Conservation (phyloP, 2,113 vertebrate genomes). For the Trichomycterus rosablanca region DNA sequence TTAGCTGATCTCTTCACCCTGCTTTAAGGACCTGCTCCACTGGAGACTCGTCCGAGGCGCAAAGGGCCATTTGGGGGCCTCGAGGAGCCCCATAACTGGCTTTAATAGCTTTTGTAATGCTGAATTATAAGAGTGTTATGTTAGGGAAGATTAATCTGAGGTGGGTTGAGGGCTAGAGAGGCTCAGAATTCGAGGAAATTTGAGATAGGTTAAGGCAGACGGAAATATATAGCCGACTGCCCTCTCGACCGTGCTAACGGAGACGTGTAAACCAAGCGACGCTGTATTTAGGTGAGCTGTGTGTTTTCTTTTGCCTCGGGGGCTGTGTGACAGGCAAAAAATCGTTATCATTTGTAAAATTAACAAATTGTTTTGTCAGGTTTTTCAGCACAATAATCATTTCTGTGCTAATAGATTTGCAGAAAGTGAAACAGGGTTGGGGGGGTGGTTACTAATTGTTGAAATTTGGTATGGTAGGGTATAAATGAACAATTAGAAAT, state of each 20-base stretch:
- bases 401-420: slow-evolving; percentile 69
- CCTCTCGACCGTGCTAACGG: slow-evolving; percentile 55
- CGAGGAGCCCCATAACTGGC: slow-evolving; percentile 42
- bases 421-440: slow-evolving; percentile 51
- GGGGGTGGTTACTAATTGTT: neutral
- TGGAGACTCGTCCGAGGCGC: slow-evolving; percentile 63
- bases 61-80: slow-evolving; percentile 63
- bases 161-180: slow-evolving; percentile 59
- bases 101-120: slow-evolving; percentile 75
- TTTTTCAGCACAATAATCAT: slow-evolving; percentile 67
- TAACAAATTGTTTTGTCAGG: slow-evolving; percentile 76
- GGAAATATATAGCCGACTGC: slow-evolving; percentile 65
- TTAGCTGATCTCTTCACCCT: slow-evolving; percentile 75
- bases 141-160: slow-evolving; percentile 78
- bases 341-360: slow-evolving; percentile 79
- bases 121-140: slow-evolving; percentile 74
- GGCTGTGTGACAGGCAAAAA: slow-evolving; percentile 58
- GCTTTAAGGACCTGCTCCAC: slow-evolving; percentile 73
- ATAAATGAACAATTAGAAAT: neutral
- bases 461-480: neutral
- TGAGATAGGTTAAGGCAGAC: slow-evolving; percentile 56
- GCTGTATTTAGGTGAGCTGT: slow-evolving; percentile 43
- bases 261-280: slow-evolving; percentile 59
- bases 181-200: slow-evolving; percentile 65
- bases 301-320: slow-evolving; percentile 61